Evolutionary conservation across 2,888 invertebrate genomes (phyloP), one percentile per base, ranked within the genome.

Genomic region (Ornithoptera alexandrae): DNA sequence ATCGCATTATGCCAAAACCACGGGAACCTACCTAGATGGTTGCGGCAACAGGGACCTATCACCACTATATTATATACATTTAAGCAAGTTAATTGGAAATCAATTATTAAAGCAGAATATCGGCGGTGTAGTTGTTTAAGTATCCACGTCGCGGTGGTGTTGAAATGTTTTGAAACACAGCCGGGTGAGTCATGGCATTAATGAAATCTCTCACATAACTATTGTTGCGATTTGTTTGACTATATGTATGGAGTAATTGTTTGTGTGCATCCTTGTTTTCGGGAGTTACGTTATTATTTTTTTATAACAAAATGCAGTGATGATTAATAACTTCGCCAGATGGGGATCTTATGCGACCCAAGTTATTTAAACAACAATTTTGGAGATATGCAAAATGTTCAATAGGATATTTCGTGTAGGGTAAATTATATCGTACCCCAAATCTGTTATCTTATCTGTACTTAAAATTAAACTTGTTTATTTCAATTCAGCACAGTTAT

Each of bases 101-200:
- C 18, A 17, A 50, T 17, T 50, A 50, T 50, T 5, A 50, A 15
- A 50, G 50, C 17, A 15, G 18, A 50, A 18, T 50, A 18, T 50
- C 18, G 2, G 18, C 39, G 1, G 17, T 17, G 12, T 39, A 15
- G 42, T 61, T 62, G 62, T 61, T 67, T 67, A 20, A 53, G n/a
- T 62, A 62, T 39, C 20, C 60, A 57, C 56, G 39, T 22, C 42
- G 53, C 18, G 58, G 59, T 6, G 42, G 30, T 30, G 30, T 39
- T 50, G 17, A 15, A 50, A 50, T 17, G 50, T 68, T 39, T 46
- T 60, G 39, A 59, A 56, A 61, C 58, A 50, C 63, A 65, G 30
- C 46, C 62, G 7, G 50, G 30, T 64, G 30, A 56, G 42, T 62
- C 53, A 59, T 20, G 42, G n/a, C 20, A 56, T 66, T 56, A 22